Evolutionary conservation across 2,888 invertebrate genomes (phyloP).

Genomic region (Drosophila vallismaia): DNA sequence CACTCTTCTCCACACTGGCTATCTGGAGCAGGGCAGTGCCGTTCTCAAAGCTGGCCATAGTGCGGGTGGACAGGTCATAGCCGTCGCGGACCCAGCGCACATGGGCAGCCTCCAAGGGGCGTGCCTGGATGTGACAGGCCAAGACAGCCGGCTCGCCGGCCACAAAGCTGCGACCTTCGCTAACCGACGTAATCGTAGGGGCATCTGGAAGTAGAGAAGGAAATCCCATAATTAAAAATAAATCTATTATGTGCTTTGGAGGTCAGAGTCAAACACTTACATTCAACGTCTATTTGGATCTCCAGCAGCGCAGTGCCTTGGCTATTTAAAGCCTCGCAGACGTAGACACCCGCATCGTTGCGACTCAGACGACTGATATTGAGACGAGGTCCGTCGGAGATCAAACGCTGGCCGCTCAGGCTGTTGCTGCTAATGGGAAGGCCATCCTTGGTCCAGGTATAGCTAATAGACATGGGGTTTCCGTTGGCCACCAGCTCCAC

Average conservation of each 20-base stretch:
- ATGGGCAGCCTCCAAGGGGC: slow-evolving; percentile 78
- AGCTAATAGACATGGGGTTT: slow-evolving; percentile 82
- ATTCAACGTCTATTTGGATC: slow-evolving; percentile 80
- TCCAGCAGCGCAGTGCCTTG: slow-evolving; percentile 81
- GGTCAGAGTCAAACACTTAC: slow-evolving; percentile 65
- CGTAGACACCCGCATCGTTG: slow-evolving; percentile 80
- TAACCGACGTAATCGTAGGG: slow-evolving; percentile 76
- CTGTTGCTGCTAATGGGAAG: slow-evolving; percentile 80
- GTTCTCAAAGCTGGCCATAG: slow-evolving; percentile 77
- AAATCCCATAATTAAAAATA: slow-evolving; percentile 4
- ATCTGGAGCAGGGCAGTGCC: slow-evolving; percentile 79
- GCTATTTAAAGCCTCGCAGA: slow-evolving; percentile 81
- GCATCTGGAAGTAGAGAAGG: slow-evolving; percentile 62
- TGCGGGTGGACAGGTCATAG: slow-evolving; percentile 78
- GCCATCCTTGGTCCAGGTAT: slow-evolving; percentile 82
- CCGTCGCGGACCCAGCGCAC: slow-evolving; percentile 80
- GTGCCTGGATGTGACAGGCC: slow-evolving; percentile 78
- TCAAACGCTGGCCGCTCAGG: slow-evolving; percentile 74
- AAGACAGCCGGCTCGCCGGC: slow-evolving; percentile 80
- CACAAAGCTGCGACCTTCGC: slow-evolving; percentile 78
- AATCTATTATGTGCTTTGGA: background rate
- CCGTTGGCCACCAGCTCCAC: slow-evolving; percentile 80
- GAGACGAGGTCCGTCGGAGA: slow-evolving; percentile 79
- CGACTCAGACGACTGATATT: slow-evolving; percentile 80
- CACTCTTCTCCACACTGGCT: slow-evolving; percentile 79